Evolutionary conservation across 2,113 vertebrate genomes (phyloP).

Genomic region (Australoheros scitulus): DNA sequence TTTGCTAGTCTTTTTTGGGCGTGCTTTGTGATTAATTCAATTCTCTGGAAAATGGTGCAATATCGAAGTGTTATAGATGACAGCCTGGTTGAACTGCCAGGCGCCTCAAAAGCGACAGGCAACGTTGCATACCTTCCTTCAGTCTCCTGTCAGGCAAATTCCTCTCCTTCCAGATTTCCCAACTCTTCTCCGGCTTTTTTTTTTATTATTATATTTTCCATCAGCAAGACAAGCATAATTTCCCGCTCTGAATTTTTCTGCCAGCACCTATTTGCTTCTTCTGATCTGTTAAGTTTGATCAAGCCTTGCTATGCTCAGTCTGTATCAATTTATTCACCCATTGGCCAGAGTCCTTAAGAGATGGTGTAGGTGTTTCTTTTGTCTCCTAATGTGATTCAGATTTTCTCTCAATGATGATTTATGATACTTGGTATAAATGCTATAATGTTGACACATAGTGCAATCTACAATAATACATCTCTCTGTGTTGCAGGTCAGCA

Average conservation of each 20-base stretch:
- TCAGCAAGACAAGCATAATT: neutral
- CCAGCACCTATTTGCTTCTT: neutral
- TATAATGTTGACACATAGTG: neutral
- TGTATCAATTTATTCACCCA: neutral
- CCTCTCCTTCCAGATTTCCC: conserved; percentile 64
- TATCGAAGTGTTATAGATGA: conserved; percentile 59
- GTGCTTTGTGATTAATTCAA: neutral
- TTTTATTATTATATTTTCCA: conserved; percentile 3
- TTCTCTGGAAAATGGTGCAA: conserved; percentile 29
- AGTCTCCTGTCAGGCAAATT: conserved; percentile 88
- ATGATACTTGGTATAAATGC: neutral
- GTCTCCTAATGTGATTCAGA: conserved; percentile 16
- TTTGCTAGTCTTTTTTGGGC: neutral
- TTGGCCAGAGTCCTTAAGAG: too few species aligned
- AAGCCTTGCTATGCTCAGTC: neutral
- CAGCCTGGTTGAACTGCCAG: conserved; percentile 55
- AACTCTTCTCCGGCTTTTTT: neutral
- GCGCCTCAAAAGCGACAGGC: conserved; percentile 72
- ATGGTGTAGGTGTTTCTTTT: neutral
- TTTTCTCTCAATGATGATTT: conserved; percentile 8
- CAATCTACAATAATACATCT: neutral
- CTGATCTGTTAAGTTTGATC: neutral
- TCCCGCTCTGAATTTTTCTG: neutral
- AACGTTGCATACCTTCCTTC: conserved; percentile 68
- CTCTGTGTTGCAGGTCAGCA: neutral